Conservation (phyloP, 2,888 invertebrate species). For the Phyllotreta striolata region DNA sequence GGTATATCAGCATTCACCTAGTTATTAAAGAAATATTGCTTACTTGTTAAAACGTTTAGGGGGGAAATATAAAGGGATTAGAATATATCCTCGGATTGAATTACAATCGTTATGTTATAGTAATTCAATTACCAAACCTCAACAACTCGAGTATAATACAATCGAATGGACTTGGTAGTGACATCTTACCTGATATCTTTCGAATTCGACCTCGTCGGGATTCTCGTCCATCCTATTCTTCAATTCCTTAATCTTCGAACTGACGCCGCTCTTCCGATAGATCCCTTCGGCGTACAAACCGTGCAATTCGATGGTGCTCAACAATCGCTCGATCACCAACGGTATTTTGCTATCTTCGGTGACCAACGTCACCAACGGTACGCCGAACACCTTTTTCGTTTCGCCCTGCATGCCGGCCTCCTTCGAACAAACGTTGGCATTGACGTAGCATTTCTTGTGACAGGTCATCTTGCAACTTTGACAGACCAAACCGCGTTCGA, state of each 20-base stretch:
- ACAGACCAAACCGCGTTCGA: slow-evolving; percentile 80
- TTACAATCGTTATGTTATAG: too few relatives aligned
- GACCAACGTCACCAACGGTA: slow-evolving; percentile 77
- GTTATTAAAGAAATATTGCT: too few relatives aligned
- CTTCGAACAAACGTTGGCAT: slow-evolving; percentile 67
- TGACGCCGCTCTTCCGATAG: slow-evolving; percentile 90
- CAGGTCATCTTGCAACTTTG: slow-evolving; percentile 88
- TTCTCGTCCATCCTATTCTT: slow-evolving; percentile 80
- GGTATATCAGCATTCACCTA: background rate
- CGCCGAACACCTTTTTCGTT: slow-evolving; percentile 79
- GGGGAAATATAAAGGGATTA: too few relatives aligned
- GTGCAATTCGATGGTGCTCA: slow-evolving; percentile 89
- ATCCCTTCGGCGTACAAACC: slow-evolving; percentile 93
- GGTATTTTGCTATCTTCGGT: slow-evolving; percentile 84
- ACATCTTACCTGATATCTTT: slow-evolving; percentile 83
- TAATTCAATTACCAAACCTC: too few relatives aligned
- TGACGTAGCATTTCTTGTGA: slow-evolving; percentile 93
- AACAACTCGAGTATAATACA: too few relatives aligned
- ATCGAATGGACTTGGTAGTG: too few relatives aligned
- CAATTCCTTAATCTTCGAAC: slow-evolving; percentile 82
- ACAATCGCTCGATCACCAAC: slow-evolving; percentile 84
- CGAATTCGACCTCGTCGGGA: slow-evolving; percentile 74
- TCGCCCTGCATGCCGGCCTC: slow-evolving; percentile 61
- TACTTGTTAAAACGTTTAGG: too few relatives aligned
- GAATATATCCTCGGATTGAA: too few relatives aligned